Base-by-base conservation (phyloP, 2,888 invertebrate species). In the Crematogaster levior region DNA sequence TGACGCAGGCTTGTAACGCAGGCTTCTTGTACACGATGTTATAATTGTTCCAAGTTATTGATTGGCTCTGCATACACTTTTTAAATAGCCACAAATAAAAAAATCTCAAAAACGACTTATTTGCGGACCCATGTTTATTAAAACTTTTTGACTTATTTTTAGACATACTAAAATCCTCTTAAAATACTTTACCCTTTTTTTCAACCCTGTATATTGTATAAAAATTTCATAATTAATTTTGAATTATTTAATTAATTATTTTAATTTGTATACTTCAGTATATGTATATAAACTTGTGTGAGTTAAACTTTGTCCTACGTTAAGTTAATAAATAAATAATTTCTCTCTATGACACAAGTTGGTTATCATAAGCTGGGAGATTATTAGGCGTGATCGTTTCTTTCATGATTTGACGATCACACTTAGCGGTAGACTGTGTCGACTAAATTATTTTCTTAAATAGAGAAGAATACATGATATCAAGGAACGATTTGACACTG, bases 401-500 rank as follows among this genome's bases (percentile, higher is more conserved):
- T 60, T 73, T 12, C 15, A 27, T 27, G 56, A 4, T n/a, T n/a
- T 21, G n/a, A 1, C 6, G 34, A 5, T 21, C 40, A 27, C 56
- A 12, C 30, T 73, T 34, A n/a, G 1, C 27, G 75, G 37, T 27
- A n/a, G 24, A 75, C 43, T 34, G n/a, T 18, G 6, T 75, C 51
- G 60, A 51, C 4, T 37, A 21, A 77, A 43, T 43, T 30, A 46
- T 37, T 53, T 66, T 27, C 68, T 51, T 27, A 51, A 37, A 75
- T 66, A 66, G 51, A 66, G 15, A 53, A 56, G 43, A 77, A 56
- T 30, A 30, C n/a, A 4, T 15, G 40, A 61, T 74, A 63, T 24
- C 40, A 24, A 24, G 12, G 40, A 21, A 46, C 77, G 43, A 56
- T 58, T 77, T 77, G 77, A 77, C 53, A 18, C 43, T n/a, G 56